phyloP scores from a whole-genome alignment of 2,113 vertebrate genomes.

The Cavia aperea region DNA sequence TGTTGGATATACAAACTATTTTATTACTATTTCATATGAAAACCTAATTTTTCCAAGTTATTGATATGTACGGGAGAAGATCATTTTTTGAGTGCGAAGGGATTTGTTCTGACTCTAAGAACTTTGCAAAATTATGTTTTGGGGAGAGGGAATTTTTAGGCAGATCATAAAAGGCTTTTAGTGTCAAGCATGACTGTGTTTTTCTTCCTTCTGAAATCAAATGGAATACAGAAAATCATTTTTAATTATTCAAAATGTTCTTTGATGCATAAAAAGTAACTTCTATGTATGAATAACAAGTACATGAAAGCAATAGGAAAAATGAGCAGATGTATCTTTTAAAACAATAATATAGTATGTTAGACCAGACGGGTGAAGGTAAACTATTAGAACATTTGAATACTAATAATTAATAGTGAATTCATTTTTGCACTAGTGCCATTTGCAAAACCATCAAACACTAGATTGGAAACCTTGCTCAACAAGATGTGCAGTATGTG shows the following conservation, averaged over 20 bases:
- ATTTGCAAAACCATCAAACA: conserved; percentile 18
- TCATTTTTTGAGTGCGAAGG: background rate
- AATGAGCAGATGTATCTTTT: background rate
- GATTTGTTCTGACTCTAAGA: background rate
- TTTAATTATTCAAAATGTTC: background rate
- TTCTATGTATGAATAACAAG: background rate
- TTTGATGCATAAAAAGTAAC: background rate
- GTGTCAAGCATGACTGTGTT: background rate
- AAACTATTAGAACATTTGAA: background rate
- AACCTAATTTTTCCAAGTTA: background rate
- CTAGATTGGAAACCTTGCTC: background rate
- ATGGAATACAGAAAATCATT: background rate
- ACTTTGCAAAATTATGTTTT: background rate
- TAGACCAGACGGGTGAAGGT: background rate
- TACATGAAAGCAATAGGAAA: background rate
- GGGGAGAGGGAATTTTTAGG: background rate
- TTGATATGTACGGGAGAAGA: background rate
- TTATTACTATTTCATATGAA: background rate
- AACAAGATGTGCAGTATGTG: background rate
- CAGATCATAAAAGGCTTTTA: background rate
- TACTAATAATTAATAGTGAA: background rate
- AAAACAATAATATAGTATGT: background rate
- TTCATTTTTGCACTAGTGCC: background rate
- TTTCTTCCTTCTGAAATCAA: background rate
- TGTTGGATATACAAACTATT: background rate